Base-by-base conservation (phyloP, 2,797 vertebrate species). In the Lycodopsis pacificus region DNA sequence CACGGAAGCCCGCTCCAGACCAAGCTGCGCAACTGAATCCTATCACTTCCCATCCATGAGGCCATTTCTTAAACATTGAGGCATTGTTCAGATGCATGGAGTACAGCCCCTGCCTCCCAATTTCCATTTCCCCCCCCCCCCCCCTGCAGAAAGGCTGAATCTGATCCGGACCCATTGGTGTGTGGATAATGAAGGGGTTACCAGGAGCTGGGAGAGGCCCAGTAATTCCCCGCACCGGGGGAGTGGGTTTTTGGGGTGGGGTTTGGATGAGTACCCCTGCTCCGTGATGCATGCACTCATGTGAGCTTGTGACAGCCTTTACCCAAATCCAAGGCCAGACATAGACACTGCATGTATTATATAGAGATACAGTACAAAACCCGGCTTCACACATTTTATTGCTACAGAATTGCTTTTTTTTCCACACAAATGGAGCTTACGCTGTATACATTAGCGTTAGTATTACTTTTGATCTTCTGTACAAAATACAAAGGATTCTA, bases 121-220 rank as follows among this genome's bases (percentile, higher is more conserved):
- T 93, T 93, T 91, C 93, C 92, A 91, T 89, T 84, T 92, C 86
- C 88, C 73, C 69, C 88, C 89, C 91, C 25, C 25, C 25, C 25
- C 25, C 25, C 25, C 25, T 75, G 82, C 82, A 90, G 92, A 93
- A 92, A 88, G 92, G 80, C 89, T 92, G 95, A 95, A 95, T 96
- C 94, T 95, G 94, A 95, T 95, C 94, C 93, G 93, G 93, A 93
- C 89, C 89, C 95, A 96, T 94, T 95, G 95, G 95, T 95, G 95
- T 95, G 95, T 96, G 95, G 94, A 95, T 96, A 96, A 96, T 96
- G 95, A 96, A 95, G 93, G 94, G 95, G 95, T 95, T 95, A 95
- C 95, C 91, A 92, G 93, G 92, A 95, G 95, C 95, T 93, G 93
- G 94, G 94, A 94, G 94, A 95, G 95, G 95, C 95, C 94, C 91